Percentiles rank a stretch among this genome's conserved stretches.
phyloP scores from a whole-genome alignment of 2,888 invertebrate genomes.

The Drosophila leonis region DNA sequence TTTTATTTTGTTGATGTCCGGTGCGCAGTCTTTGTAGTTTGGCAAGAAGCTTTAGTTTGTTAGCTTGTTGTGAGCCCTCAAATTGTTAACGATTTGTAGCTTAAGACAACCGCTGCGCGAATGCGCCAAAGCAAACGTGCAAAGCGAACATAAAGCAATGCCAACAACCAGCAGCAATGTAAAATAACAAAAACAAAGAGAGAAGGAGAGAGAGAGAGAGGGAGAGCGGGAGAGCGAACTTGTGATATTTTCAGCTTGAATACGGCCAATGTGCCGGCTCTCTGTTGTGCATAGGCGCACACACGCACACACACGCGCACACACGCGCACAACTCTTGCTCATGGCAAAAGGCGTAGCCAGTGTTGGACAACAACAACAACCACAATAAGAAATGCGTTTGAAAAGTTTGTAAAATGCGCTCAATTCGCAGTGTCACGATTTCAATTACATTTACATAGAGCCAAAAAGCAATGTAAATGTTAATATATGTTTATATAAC shows the following conservation, averaged over 20 bases:
- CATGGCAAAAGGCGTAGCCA: slow-evolving; percentile 18
- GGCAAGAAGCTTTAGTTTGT: slow-evolving; percentile 3
- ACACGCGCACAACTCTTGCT: slow-evolving; percentile 9
- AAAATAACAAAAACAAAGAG: slow-evolving; percentile 25
- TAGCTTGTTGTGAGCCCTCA: slow-evolving; percentile 35
- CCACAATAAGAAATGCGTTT: neutral
- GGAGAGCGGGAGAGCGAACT: slow-evolving; percentile 21
- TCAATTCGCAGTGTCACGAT: slow-evolving; percentile 18
- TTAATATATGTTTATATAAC: neutral
- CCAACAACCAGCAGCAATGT: slow-evolving; percentile 18
- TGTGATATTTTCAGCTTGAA: slow-evolving; percentile 40
- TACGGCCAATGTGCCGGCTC: slow-evolving; percentile 26
- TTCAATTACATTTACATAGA: slow-evolving; percentile 26
- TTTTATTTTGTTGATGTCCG: neutral
- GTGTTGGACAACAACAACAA: slow-evolving; percentile 30
- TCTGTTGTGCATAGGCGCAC: slow-evolving; percentile 35
- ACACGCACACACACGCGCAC: slow-evolving; percentile 17
- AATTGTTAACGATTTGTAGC: slow-evolving; percentile 58
- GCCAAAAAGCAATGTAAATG: neutral
- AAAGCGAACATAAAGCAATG: slow-evolving; percentile 56
- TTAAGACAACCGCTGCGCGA: slow-evolving; percentile 66
- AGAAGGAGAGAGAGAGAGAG: neutral
- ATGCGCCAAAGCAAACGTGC: slow-evolving; percentile 54
- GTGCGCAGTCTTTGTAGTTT: slow-evolving; percentile 1
- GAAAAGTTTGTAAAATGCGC: neutral